Evolutionary conservation across 2,888 invertebrate genomes (phyloP).

Genomic region (Lepidocyrtinus sp.): DNA sequence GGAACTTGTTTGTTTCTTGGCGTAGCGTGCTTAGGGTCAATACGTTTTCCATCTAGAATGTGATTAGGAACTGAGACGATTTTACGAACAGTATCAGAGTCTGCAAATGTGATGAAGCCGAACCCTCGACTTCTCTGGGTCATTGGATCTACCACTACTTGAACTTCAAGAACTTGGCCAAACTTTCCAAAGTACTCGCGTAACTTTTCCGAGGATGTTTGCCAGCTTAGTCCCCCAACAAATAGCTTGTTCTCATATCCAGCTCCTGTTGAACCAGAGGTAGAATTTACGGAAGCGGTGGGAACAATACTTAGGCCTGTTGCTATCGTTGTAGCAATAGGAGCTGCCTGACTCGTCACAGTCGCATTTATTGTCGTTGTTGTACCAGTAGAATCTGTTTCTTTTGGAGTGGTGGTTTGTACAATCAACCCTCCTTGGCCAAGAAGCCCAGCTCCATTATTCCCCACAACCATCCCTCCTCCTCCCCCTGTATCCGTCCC

Average conservation of each 20-base stretch:
- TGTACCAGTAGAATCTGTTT: conserved; percentile 30
- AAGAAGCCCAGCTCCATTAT: conserved; percentile 34
- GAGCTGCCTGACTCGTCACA: conserved; percentile 10
- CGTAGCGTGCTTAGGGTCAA: conserved; percentile 93
- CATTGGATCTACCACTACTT: conserved; percentile 95
- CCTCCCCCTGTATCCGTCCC: conserved; percentile 37
- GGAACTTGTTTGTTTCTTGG: conserved; percentile 81
- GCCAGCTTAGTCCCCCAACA: conserved; percentile 94
- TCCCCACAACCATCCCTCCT: conserved; percentile 32
- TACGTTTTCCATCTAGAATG: conserved; percentile 85
- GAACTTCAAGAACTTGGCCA: conserved; percentile 90
- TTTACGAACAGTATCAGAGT: conserved; percentile 90
- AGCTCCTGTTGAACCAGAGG: too few species aligned
- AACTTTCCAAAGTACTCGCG: conserved; percentile 94
- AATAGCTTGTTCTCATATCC: conserved; percentile 79
- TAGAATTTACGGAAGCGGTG: too few species aligned
- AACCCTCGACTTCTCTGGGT: conserved; percentile 73
- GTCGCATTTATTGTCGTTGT: conserved; percentile 19
- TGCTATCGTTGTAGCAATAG: too few species aligned
- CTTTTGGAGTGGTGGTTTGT: conserved; percentile 2
- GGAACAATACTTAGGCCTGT: too few species aligned
- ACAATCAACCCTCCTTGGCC: not conserved
- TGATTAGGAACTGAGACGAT: conserved; percentile 91
- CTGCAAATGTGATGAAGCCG: conserved; percentile 84
- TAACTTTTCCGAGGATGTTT: conserved; percentile 93